Evolutionary conservation across 2,113 vertebrate species (phyloP).

Genomic region (Erpornis zantholeuca): DNA sequence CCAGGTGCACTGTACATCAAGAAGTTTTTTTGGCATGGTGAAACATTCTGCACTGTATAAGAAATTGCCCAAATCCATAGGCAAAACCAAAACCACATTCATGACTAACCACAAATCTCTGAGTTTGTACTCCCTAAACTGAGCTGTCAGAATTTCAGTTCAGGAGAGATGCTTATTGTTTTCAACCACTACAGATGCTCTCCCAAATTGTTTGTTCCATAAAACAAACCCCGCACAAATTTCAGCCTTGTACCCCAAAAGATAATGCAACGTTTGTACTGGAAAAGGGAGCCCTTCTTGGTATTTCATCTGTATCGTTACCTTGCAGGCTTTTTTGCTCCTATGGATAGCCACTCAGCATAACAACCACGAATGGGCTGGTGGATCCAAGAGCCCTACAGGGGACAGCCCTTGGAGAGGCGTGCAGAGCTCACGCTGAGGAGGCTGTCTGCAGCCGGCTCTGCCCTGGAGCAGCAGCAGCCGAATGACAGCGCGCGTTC

Average conservation of each 20-base stretch:
- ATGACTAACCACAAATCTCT: background rate
- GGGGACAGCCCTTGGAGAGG: background rate
- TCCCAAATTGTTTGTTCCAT: background rate
- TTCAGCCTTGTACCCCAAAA: background rate
- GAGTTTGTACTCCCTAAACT: background rate
- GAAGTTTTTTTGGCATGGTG: background rate
- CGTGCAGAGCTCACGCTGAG: accelerated
- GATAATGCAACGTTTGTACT: background rate
- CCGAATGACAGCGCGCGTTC: accelerated
- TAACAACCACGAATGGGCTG: accelerated
- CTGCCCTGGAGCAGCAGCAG: background rate
- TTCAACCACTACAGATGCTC: background rate
- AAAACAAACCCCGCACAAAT: background rate
- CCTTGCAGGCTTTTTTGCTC: too few species aligned
- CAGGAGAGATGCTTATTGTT: background rate
- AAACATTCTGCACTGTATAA: background rate
- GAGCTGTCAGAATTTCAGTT: background rate
- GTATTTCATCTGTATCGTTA: background rate
- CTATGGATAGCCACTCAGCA: accelerated
- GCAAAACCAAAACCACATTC: background rate
- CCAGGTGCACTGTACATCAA: accelerated
- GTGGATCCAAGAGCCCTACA: accelerated
- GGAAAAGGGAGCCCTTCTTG: background rate
- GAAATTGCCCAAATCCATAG: background rate
- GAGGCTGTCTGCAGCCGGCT: too few species aligned